Base-by-base conservation (phyloP, 2,888 invertebrate genomes). In the Hirtodrosophila cameraria region DNA sequence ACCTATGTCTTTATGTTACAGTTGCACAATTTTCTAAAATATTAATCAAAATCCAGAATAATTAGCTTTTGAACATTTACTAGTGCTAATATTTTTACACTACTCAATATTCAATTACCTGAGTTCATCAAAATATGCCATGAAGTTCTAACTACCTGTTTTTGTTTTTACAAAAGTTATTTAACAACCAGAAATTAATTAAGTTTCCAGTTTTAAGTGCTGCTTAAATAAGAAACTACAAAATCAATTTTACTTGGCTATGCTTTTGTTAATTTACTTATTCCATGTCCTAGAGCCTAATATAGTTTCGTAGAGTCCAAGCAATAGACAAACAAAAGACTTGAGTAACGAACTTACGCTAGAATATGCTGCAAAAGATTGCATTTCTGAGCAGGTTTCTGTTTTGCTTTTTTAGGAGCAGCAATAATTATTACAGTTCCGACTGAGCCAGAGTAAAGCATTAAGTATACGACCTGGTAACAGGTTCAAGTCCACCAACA, bases 401-500 rank as follows among this genome's bases (percentile, higher is more conserved):
- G 11, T 9, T 46, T 48, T 45, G 18, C 12, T 16, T 9, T 42
- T 52, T 63, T 39, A 53, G 13, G 57, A 52, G 25, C 39, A 43
- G 33, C 18, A 45, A 62, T 46, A 50, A 38, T 63, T 60, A 39
- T 48, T 49, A 53, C 23, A 49, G 46, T 48, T 42, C 41, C 41
- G 31, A 48, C 42, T 27, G 31, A 35, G 28, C 25, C n/a, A 16
- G 9, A 13, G 2, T 36, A 50, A 27, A 31, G 13, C 38, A 46
- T 62, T 46, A 48, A 43, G 66, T 71, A 60, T 60, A 71, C 59
- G 63, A 67, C 50, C 46, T 57, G 61, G 55, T 45, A 41, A 38
- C 59, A 46, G 46, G 15, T 38, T 18, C 45, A 31, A 55, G 46
- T 30, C 41, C 35, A 41, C 46, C 38, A 54, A 71, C 54, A 50